A percentile compares a stretch with the other conserved stretches of the same genome.
Evolutionary conservation across 2,113 vertebrate species (phyloP).

Genomic region (Coturnix japonica): DNA sequence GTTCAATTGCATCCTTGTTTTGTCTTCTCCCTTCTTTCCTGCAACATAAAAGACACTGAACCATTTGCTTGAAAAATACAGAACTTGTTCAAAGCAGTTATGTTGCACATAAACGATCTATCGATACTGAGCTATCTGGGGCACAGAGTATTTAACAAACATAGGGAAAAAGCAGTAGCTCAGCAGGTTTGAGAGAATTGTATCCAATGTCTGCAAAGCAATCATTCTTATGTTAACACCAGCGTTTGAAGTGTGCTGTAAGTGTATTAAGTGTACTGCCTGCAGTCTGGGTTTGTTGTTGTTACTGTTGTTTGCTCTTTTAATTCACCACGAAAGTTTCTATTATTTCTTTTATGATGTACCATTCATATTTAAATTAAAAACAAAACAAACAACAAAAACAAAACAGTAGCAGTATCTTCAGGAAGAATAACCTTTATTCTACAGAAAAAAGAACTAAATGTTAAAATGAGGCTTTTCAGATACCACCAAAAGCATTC

Average conservation of each 20-base stretch:
- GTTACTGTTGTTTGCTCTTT: background rate
- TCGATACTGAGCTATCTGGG: background rate
- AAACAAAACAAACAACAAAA: background rate
- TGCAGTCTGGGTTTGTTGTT: background rate
- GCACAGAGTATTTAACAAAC: slow-evolving; percentile 20
- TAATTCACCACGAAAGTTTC: background rate
- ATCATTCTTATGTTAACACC: slow-evolving; percentile 39
- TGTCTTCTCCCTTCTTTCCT: background rate
- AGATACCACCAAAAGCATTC: background rate
- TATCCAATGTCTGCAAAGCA: slow-evolving; percentile 44
- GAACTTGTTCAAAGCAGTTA: slow-evolving; percentile 4
- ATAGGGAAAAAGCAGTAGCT: background rate
- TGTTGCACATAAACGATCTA: background rate
- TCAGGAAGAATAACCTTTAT: background rate
- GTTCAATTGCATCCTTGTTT: background rate
- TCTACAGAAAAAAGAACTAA: background rate
- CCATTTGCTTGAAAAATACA: slow-evolving; percentile 32
- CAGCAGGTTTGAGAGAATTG: slow-evolving; percentile 26
- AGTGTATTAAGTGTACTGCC: background rate
- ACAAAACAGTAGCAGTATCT: background rate
- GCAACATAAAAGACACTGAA: slow-evolving; percentile 16
- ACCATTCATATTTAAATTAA: background rate
- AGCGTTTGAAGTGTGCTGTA: background rate
- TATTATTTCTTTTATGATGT: background rate
- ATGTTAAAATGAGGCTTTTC: background rate